A percentile compares a stretch with the other conserved stretches of the same genome.
Evolutionary conservation across 2,888 invertebrate species (phyloP).

Genomic region (Anodontia alba): DNA sequence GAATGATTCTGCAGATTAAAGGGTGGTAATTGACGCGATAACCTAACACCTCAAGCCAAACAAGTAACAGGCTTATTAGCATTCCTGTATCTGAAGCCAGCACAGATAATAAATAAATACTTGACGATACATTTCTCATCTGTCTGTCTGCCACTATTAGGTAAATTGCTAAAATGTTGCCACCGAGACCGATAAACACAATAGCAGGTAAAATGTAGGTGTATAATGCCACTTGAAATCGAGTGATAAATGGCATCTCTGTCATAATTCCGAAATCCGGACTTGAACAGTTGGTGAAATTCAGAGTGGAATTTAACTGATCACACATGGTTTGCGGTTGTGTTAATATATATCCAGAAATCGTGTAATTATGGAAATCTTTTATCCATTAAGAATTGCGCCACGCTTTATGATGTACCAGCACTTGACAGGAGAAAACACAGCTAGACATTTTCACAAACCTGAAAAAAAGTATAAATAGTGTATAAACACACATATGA

Average conservation of each 20-base stretch:
- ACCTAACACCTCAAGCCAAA: conserved; percentile 68
- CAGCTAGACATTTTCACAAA: too few relatives aligned
- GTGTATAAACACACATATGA: too few relatives aligned
- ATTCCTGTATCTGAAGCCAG: conserved; percentile 66
- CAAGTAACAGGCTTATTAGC: conserved; percentile 60
- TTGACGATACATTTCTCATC: conserved; percentile 67
- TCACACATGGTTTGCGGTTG: conserved; percentile 9
- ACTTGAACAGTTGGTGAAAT: background rate
- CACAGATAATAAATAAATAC: conserved; percentile 65
- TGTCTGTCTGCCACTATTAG: conserved; percentile 62
- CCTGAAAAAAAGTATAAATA: too few relatives aligned
- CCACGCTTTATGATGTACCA: too few relatives aligned
- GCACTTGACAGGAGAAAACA: too few relatives aligned
- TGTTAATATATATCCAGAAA: too few relatives aligned
- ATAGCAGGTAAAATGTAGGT: conserved; percentile 62
- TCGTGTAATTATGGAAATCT: too few relatives aligned
- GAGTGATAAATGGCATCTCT: conserved; percentile 1
- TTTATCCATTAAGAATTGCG: too few relatives aligned
- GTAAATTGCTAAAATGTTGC: conserved; percentile 65
- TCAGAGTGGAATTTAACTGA: background rate
- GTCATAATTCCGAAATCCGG: background rate
- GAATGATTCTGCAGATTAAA: conserved; percentile 80
- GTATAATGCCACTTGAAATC: conserved; percentile 46
- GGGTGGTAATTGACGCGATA: conserved; percentile 77
- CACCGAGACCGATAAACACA: conserved; percentile 64